Evolutionary conservation across 1,140 invertebrate species (phyloP), one percentile per base, ranked within the genome.

Genomic region (Ceratina calcarata): DNA sequence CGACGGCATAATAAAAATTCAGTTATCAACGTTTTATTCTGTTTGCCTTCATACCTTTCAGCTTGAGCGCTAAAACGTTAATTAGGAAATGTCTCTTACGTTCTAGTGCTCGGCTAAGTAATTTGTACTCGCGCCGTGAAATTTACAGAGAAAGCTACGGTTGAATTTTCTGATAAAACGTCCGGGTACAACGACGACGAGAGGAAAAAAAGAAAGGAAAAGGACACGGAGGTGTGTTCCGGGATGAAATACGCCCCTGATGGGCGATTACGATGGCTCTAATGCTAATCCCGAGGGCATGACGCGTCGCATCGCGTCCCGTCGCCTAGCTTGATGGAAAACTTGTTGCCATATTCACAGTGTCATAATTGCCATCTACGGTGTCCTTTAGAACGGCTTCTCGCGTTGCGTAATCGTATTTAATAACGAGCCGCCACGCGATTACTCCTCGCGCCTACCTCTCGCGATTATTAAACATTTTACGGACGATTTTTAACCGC

Each of bases 381-480:
- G 37, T 45, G 84, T 86, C 84, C 81, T 86, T 86, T 86, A 81
- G 78, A 86, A 77, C 77, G 37, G 84, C 85, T 86, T 86, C 82
- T 86, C 80, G 71, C 65, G 32, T 86, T 86, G 84, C 73, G 84
- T 78, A 86, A 86, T 86, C 77, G 27, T 72, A 78, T 86, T 86
- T 86, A 86, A 86, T 86, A 86, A 86, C 77, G 84, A 80, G 37
- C 81, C 57, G 80, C 61, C 55, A 24, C 67, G 24, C 72, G 76
- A 79, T 82, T 82, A 83, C 78, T 27, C 10, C 71, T 57, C 72
- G 49, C n/a, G 58, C 55, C 81, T 60, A 55, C 58, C 72, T 27
- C 72, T 72, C 78, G 51, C 61, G 45, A 68, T 64, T 73, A 73
- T 76, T 55, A 69, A 32, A 51, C 57, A 32, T 61, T 68, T 57